Evolutionary conservation across 2,113 vertebrate genomes (phyloP), one percentile per base, ranked within the genome.

Genomic region (Tichodroma muraria): DNA sequence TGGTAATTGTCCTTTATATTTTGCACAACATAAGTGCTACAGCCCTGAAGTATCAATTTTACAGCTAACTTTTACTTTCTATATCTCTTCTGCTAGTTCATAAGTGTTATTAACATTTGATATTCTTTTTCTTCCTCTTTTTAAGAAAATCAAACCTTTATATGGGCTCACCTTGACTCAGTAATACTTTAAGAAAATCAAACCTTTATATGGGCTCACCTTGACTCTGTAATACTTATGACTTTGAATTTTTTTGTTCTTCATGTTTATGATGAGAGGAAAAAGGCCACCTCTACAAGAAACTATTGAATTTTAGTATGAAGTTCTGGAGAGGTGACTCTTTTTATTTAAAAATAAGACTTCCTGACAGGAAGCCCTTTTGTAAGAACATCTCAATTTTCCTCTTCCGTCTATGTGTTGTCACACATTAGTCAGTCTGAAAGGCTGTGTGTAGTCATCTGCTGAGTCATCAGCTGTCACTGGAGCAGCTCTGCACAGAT

Each of bases 1-100:
- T 85, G 22, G 56, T 65, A 91, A 80, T 85, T 82, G 42, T 37
- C 60, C 42, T 91, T 94, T 70, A 77, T 80, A 78, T 90, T 88
- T 89, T 65, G 8, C 22, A 66, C 75, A 71, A 8, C 94, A 21
- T 31, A 85, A 77, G 63, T 70, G 11, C 59, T 82, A 61, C 54
- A 92, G 42, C 28, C 54, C 40, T 83, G 64, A 92, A 95, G 85
- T 56, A 94, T 64, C 38, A 90, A 88, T 94, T 95, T 94, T 56
- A 42, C 54, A 85, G 63, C 30, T 95, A 90, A 83, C 56, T 96
- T 90, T 54, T 89, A 80, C 50, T 80, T 94, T 82, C 42, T 73
- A 11, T 69, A 30, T 89, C 37, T 80, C 79, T 93, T 93, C 71
- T 83, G 30, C 42, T 85, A 54, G 45, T 81, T 92, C 61, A 19